Percentiles rank a stretch among this genome's conserved stretches.
Evolutionary conservation across 2,797 vertebrate genomes (phyloP).

Genomic region (Falco novaeseelandiae): DNA sequence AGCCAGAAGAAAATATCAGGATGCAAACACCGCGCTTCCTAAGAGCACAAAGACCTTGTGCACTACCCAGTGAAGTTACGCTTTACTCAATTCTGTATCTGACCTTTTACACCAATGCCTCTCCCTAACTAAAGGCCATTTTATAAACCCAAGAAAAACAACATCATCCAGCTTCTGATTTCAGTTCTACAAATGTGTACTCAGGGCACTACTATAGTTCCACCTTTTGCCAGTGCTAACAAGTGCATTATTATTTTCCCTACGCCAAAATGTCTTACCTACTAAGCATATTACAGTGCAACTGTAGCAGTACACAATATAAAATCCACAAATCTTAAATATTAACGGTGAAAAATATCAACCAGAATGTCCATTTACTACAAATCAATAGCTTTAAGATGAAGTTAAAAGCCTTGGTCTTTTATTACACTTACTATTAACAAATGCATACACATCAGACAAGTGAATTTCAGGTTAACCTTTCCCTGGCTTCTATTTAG

Average conservation of each 20-base stretch:
- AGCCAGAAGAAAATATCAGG: background rate
- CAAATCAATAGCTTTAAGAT: background rate
- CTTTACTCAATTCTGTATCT: background rate
- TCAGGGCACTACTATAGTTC: background rate
- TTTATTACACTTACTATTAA: background rate
- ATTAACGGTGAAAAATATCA: background rate
- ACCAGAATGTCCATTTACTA: background rate
- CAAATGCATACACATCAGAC: background rate
- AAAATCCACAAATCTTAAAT: background rate
- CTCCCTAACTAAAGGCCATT: background rate
- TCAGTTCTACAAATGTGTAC: background rate
- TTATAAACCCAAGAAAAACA: background rate
- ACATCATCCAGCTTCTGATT: background rate
- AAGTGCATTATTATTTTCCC: background rate
- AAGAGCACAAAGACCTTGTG: background rate
- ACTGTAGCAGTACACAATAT: background rate
- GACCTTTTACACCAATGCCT: background rate
- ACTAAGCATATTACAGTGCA: background rate
- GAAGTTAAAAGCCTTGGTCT: background rate
- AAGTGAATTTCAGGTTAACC: background rate
- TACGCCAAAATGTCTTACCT: background rate
- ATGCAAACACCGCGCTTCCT: background rate
- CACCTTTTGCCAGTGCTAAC: background rate
- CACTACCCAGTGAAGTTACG: background rate
- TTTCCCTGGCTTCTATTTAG: background rate